Percentiles rank a stretch among this genome's conserved stretches.
These are phyloP conservation scores for Gadus chalcogrammus DNA, from an alignment of 2,113 vertebrate genomes.

Conservation along the genomic window DNA sequence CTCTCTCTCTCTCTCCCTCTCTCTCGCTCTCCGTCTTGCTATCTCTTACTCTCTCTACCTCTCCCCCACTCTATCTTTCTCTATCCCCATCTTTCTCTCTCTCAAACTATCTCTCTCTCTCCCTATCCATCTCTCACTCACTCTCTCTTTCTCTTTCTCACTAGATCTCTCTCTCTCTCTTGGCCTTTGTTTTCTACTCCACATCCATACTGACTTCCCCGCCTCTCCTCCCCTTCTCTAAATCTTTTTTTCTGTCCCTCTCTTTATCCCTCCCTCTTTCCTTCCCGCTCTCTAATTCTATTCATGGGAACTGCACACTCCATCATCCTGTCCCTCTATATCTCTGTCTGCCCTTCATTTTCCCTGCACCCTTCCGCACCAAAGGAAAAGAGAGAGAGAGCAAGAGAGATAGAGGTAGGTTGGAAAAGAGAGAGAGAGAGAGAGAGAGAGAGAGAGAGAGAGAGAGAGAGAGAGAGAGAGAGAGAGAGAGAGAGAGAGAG, in stretches of 20 bases:
- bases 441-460: constrained; percentile 28
- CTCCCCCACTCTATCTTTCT: not conserved
- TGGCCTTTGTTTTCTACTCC: constrained; percentile 1
- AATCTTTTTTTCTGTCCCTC: not conserved
- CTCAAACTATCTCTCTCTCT: not conserved
- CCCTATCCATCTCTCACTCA: not conserved
- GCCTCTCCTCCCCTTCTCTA: not conserved
- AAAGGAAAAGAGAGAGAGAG: not conserved
- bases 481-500: constrained; percentile 60
- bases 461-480: constrained; percentile 6
- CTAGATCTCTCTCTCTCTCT: not conserved
- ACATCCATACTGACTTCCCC: not conserved
- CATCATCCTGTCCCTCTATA: constrained; percentile 69
- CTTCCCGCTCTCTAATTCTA: constrained; percentile 57
- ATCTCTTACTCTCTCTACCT: not conserved
- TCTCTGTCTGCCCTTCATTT: constrained; percentile 68
- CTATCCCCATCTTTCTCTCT: not conserved
- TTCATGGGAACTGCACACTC: constrained; percentile 62
- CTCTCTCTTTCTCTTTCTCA: not conserved
- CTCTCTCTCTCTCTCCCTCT: not conserved
- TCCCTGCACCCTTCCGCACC: constrained; percentile 53
- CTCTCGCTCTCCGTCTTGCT: not conserved
- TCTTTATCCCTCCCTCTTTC: not conserved
- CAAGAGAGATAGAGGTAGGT: not conserved
- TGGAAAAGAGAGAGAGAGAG: constrained; percentile 29